These are phyloP conservation scores for Mycalesis mineus DNA, from an alignment of 2,888 invertebrate genomes.

Conservation along the genomic window DNA sequence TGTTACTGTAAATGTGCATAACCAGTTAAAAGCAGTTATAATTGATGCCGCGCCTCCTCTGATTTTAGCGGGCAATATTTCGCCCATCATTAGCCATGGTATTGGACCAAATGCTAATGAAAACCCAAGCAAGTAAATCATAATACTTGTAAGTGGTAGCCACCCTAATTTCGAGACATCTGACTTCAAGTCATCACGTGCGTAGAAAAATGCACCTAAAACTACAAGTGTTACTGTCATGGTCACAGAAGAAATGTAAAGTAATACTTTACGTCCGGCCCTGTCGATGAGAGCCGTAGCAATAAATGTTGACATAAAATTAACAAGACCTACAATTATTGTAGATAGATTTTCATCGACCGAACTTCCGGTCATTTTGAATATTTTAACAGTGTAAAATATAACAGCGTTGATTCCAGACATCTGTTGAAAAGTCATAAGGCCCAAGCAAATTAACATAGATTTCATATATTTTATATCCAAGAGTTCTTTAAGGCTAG, in stretches of 20 bases:
- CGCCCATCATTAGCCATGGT: constrained; percentile 95
- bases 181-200: constrained; percentile 59
- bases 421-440: constrained; percentile 97
- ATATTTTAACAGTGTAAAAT: constrained; percentile 94
- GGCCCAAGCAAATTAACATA: constrained; percentile 87
- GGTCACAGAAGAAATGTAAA: constrained; percentile 88
- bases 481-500: constrained; percentile 82
- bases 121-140: constrained; percentile 91
- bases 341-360: constrained; percentile 88
- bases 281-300: constrained; percentile 92
- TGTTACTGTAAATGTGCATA: constrained; percentile 93
- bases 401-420: constrained; percentile 97
- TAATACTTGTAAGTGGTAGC: constrained; percentile 88
- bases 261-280: constrained; percentile 90
- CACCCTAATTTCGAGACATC: constrained; percentile 82
- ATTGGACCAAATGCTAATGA: constrained; percentile 91
- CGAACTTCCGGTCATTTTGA: constrained; percentile 89
- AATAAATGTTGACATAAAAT: constrained; percentile 92
- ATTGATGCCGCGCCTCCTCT: constrained; percentile 94
- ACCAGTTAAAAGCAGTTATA: constrained; percentile 94
- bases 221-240: constrained; percentile 86
- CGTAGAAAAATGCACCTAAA: constrained; percentile 88
- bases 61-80: constrained; percentile 92
- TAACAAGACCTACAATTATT: constrained; percentile 92
- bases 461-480: constrained; percentile 86